A percentile compares a stretch with the other conserved stretches of the same genome.
Conservation (phyloP, 2,888 invertebrate genomes). For the Rhingia rostrata region DNA sequence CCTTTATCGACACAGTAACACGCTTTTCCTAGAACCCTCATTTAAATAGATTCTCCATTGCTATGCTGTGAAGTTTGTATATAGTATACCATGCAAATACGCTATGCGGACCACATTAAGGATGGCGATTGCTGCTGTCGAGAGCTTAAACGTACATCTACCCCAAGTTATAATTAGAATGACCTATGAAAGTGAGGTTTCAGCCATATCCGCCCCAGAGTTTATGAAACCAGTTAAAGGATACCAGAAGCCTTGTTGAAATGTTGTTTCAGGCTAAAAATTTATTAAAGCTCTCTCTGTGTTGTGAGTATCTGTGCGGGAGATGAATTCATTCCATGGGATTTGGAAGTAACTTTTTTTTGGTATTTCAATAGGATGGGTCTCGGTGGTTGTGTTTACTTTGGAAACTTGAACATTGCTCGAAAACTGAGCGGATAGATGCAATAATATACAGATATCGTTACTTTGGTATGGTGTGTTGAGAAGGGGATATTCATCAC, state of each 20-base stretch:
- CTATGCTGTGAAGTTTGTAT: no score
- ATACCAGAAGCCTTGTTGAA: not conserved
- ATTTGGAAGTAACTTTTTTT: not conserved
- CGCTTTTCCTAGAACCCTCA: no score
- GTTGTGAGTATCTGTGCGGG: no score
- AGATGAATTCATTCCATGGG: not conserved
- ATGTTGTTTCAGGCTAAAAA: not conserved
- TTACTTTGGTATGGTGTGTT: not conserved
- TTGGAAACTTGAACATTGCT: not conserved
- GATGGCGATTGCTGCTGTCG: no score
- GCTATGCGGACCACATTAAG: no score
- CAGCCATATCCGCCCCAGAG: not conserved
- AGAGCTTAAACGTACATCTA: no score
- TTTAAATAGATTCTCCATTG: no score
- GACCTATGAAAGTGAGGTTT: not conserved
- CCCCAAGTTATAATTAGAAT: not conserved
- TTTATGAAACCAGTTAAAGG: not conserved
- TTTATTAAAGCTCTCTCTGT: not conserved
- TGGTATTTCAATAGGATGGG: not conserved
- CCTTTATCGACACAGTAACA: no score
- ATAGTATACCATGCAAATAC: no score
- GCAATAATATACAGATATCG: not conserved
- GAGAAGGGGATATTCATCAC: slow-evolving; percentile 18
- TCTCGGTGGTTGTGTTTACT: not conserved
- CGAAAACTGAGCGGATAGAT: slow-evolving; percentile 9